Base-by-base conservation (phyloP, 1,140 invertebrate genomes). In the Drosophila burlai region DNA sequence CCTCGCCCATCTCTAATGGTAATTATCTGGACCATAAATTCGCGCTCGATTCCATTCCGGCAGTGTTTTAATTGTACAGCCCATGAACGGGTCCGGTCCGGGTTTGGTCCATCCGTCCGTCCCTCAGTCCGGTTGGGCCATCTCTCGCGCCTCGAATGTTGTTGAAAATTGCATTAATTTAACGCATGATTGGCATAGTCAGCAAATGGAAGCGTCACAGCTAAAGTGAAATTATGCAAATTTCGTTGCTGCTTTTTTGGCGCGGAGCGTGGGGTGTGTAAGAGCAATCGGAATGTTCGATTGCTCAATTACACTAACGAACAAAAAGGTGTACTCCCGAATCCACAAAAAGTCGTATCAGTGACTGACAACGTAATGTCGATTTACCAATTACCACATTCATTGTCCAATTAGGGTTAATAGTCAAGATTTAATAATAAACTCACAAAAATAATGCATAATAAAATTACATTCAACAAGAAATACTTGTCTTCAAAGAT, bases 101-200 rank as follows among this genome's bases (percentile, higher is more conserved):
- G 36, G 10, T 34, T 29, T 26, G 31, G 18, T 24, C 18, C 15
- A 29, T 50, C 16, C 47, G 15, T 49, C 21, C 45, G 10, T 21
- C 43, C 18, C 2, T 11, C 18, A 4, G 18, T 47, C 40, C 47
- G 15, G 36, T 24, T 40, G 24, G 31, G 18, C 40, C 66, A 85
- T 74, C 76, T 81, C 80, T 65, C 49, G 46, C 63, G 59, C 60
- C 13, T 47, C 72, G 62, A 58, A 65, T 60, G 58, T 64, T 71
- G 68, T 66, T 80, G 81, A 89, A 90, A 90, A 90, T 89, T 89
- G 78, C 81, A 90, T 90, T 89, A 90, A 89, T 89, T 89, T 89
- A 90, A 89, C 84, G 84, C 84, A 76, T 84, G 84, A 89, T 90
- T 89, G 85, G 85, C 81, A 71, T 58, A 60, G 67, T 46, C 49